Conservation (phyloP, 2,797 vertebrate species). For the Oryzias sinensis region DNA sequence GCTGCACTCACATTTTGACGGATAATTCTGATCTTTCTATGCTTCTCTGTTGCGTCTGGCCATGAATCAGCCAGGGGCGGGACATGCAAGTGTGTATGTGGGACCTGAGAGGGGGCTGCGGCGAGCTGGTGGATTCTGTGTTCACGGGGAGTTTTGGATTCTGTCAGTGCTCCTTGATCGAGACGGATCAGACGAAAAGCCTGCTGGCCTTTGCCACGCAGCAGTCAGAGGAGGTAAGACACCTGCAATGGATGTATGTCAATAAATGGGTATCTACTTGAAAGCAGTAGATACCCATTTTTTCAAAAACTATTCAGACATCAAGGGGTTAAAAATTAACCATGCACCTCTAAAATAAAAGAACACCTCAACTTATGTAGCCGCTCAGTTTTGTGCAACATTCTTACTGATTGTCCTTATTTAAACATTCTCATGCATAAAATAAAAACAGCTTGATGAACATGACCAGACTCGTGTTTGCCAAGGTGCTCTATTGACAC, state of each 20-base stretch:
- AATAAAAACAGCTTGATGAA: constrained; percentile 35
- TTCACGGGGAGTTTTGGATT: constrained; percentile 86
- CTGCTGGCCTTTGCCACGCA: constrained; percentile 85
- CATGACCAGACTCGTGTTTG: constrained; percentile 36
- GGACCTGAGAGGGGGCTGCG: constrained; percentile 87
- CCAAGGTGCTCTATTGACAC: constrained; percentile 4
- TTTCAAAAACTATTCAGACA: too few relatives aligned
- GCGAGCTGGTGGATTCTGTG: constrained; percentile 75
- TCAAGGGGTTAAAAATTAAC: too few relatives aligned
- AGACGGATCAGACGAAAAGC: constrained; percentile 59
- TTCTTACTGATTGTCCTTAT: too few relatives aligned
- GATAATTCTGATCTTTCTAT: not conserved
- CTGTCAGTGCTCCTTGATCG: constrained; percentile 85
- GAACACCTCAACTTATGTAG: too few relatives aligned
- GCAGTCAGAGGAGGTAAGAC: constrained; percentile 84
- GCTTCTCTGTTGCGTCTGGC: constrained; percentile 2
- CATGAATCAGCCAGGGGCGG: constrained; percentile 86
- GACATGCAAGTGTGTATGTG: constrained; percentile 87
- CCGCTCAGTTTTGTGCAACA: too few relatives aligned
- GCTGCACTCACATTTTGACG: not conserved
- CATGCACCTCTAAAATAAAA: too few relatives aligned
- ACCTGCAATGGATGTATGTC: not conserved
- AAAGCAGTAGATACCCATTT: too few relatives aligned
- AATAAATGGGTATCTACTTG: too few relatives aligned
- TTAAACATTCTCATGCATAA: constrained; percentile 15